Base-by-base conservation (phyloP, 2,797 vertebrate species). In the Anas acuta region DNA sequence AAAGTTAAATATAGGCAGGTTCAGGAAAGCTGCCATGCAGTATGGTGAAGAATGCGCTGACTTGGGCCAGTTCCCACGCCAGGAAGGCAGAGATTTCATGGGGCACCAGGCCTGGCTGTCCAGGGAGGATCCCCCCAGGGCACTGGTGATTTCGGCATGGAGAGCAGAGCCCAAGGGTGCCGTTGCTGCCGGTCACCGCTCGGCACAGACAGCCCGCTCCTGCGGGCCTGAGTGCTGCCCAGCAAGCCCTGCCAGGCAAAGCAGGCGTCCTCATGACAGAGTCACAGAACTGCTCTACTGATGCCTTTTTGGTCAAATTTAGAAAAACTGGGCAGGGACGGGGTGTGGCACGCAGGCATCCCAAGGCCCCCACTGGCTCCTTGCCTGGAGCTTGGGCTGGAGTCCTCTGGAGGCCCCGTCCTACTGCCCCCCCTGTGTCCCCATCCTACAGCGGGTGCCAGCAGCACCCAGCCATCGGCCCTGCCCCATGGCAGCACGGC, bases 1-100 rank as follows among this genome's bases (percentile, higher is more conserved):
- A n/a, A 95, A 91, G 87, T 94, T 91, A 93, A 97, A 91, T 79
- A 75, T 47, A 97, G 84, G 78, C 56, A 87, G 78, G 51, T 71
- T 80, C 32, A 82, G 84, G 76, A 84, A 95, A 84, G 85, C 83
- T 53, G 67, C 66, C 7, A 3, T 9, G 88, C 60, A 75, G 67
- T 32, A 2, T 11, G 64, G 58, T 37, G 87, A 58, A 64, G 78
- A 72, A 92, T 86, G 74, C 66, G 89, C 84, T 96, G 96, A 93
- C 49, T 89, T 4, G 66, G 67, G 74, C 45, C 89, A 81, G 47
- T 3, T 84, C 35, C 32, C 43, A 11, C 2, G 37, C 19, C 43
- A 57, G 5, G 58, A 18, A 13, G 77, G 53, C 9, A n/a, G 39
- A 30, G 33, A 16, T 58, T 77, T 74, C 70, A 53, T 62, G 6